Conservation (phyloP, 2,797 vertebrate genomes). For the Channallabes apus region DNA sequence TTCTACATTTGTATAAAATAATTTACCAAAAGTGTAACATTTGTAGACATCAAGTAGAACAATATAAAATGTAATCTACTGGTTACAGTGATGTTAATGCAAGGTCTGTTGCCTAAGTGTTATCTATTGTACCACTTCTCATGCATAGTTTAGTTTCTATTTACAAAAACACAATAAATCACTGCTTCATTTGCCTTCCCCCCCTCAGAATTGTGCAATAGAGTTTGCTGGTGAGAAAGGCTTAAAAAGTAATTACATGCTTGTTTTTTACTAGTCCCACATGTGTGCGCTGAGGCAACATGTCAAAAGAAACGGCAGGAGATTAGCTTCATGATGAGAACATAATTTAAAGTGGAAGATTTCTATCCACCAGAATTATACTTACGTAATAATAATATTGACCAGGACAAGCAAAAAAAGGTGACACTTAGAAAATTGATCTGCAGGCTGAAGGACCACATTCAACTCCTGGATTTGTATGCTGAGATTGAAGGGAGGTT, state of each 20-base stretch:
- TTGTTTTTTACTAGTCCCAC: not conserved
- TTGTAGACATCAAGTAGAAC: not conserved
- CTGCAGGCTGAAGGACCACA: not conserved
- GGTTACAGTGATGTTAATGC: not conserved
- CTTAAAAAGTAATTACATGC: not conserved
- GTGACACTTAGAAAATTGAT: not conserved
- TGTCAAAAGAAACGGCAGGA: not conserved
- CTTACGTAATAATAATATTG: not conserved
- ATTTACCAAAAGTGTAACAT: not conserved
- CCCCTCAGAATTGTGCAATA: constrained; percentile 21
- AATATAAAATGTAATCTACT: not conserved
- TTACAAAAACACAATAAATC: constrained; percentile 50
- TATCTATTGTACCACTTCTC: constrained; percentile 26
- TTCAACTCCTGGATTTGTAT: not conserved
- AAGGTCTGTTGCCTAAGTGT: constrained; percentile 5
- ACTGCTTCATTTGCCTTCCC: constrained; percentile 7
- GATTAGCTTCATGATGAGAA: not conserved
- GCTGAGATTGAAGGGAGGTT: not conserved
- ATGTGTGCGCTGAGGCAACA: not conserved
- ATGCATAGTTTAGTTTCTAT: constrained; percentile 11
- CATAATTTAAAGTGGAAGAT: not conserved
- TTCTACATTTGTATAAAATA: constrained; percentile 25
- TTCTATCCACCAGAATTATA: not conserved
- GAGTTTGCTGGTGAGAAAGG: not conserved
- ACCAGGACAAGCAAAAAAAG: not conserved